These are phyloP conservation scores for Oreotrochilus melanogaster DNA, from an alignment of 2,113 vertebrate genomes.

Conservation along the genomic window DNA sequence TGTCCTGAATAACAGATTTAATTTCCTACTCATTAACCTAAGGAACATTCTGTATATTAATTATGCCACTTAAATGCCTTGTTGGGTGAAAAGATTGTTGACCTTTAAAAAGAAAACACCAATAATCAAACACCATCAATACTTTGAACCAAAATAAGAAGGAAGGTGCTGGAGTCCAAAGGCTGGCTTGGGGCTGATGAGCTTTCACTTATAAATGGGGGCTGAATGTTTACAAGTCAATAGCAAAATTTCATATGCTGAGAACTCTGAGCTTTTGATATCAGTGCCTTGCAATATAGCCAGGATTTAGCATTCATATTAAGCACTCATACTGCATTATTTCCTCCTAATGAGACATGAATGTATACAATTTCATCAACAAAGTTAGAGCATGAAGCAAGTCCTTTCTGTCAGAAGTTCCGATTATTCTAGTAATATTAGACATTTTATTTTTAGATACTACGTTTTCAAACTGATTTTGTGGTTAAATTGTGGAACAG, in stretches of 20 bases:
- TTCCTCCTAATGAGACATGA: neutral
- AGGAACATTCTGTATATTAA: neutral
- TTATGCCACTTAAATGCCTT: neutral
- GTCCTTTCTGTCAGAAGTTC: neutral
- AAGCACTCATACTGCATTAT: neutral
- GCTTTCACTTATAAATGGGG: neutral
- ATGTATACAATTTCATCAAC: neutral
- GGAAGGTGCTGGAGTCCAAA: neutral
- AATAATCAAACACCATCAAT: neutral
- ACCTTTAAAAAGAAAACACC: neutral
- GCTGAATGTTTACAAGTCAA: neutral
- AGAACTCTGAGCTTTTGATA: neutral
- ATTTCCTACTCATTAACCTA: neutral
- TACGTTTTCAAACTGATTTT: neutral
- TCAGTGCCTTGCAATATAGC: neutral
- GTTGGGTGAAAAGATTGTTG: neutral
- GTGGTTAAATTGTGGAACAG: neutral
- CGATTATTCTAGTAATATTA: slow-evolving; percentile 1
- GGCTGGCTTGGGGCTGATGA: neutral
- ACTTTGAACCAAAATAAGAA: neutral
- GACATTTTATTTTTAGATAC: neutral
- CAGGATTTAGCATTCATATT: neutral
- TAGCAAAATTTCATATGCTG: neutral
- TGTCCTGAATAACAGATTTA: neutral
- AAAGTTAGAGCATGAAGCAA: neutral